Percentiles rank a stretch among this genome's conserved stretches.
These are phyloP conservation scores for Halisarca cf. caerulea DNA, from an alignment of 37 sponge, comb jelly and placozoan genomes.

Conservation along the genomic window DNA sequence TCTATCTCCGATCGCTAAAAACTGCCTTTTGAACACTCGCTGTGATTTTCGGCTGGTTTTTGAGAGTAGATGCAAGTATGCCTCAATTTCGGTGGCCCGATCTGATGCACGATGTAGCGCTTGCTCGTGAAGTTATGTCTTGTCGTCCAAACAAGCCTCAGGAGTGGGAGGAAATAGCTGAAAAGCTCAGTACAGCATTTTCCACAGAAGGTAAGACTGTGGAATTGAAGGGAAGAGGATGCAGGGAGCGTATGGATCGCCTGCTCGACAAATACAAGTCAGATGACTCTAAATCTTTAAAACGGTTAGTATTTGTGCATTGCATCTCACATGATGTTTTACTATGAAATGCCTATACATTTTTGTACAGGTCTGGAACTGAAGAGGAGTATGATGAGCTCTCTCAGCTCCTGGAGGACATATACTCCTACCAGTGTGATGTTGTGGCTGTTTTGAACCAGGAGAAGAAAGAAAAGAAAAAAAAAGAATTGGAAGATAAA, in stretches of 20 bases:
- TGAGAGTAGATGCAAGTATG: not conserved
- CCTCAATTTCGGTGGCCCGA: constrained; percentile 6
- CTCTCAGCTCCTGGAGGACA: not conserved
- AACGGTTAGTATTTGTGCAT: not conserved
- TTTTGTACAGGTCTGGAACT: not conserved
- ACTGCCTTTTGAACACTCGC: too few species aligned
- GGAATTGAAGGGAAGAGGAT: not conserved
- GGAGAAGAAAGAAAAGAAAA: not conserved
- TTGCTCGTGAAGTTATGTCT: not conserved
- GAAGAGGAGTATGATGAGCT: too few species aligned
- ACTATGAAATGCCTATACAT: not conserved
- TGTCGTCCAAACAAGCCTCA: not conserved
- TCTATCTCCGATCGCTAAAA: too few species aligned
- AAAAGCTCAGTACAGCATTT: not conserved
- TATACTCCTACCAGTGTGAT: not conserved
- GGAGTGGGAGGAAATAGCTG: not conserved
- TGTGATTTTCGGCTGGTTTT: not conserved
- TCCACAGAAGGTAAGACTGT: not conserved
- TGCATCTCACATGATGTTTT: not conserved
- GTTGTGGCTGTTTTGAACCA: too few species aligned
- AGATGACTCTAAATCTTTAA: not conserved
- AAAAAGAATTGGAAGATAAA: not conserved
- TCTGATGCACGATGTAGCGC: not conserved
- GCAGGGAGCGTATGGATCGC: not conserved
- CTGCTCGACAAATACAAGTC: not conserved